Evolutionary conservation across 2,888 invertebrate genomes (phyloP), one percentile per base, ranked within the genome.

Genomic region (Nomada flava): DNA sequence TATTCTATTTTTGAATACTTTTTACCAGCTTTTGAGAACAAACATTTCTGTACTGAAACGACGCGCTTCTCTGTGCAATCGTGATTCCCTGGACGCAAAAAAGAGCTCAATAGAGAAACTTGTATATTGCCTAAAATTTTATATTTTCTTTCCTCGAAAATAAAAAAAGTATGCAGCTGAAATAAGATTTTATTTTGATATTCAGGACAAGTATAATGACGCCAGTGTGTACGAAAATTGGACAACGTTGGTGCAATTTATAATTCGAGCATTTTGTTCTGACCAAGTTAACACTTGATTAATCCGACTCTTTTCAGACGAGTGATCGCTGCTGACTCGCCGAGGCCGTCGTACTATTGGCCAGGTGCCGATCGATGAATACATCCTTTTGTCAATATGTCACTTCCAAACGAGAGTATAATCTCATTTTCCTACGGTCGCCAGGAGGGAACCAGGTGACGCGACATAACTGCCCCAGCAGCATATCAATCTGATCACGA

Each of bases 401-500:
- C 83, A 79, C 62, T 59, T 50, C 76, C 74, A 82, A 82, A 79
- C 76, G 69, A 57, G 71, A 85, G 50, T 77, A 71, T 85, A 86
- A 86, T 85, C 77, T 82, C 87, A 75, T 87, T 87, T 79, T 67
- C 63, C 63, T 62, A 71, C 23, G 55, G 68, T 76, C 71, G 71
- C 52, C 81, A 64, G 70, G 52, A 26, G 75, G 62, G 75, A 73
- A 26, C 64, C 88, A 88, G 85, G 83, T 79, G 86, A 81, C 86
- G 83, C 81, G 82, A 70, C 73, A 53, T 65, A 70, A 82, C 70
- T 77, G 83, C 68, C 79, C 70, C 75, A 71, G 69, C 75, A 67
- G 82, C 74, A 68, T 79, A 76, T 75, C 79, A 67, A 77, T 76
- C 82, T 79, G 82, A 84, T 86, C 80, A 79, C 72, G 83, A 80